A percentile compares a stretch with the other conserved stretches of the same genome.
These are phyloP conservation scores for Vanacampus margaritifer DNA, from an alignment of 2,113 vertebrate species.

Conservation along the genomic window DNA sequence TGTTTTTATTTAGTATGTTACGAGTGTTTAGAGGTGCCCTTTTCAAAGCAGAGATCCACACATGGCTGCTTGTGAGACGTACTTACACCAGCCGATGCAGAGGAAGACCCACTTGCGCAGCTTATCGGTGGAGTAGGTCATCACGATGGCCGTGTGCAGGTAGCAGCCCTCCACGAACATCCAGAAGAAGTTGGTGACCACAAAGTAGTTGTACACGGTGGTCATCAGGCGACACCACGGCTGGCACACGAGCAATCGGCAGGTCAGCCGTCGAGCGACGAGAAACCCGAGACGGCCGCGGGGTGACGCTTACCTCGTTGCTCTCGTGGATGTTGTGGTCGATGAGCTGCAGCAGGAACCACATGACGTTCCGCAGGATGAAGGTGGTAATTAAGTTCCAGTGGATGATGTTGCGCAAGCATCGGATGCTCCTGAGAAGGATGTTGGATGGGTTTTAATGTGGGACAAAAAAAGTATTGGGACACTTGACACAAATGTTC, in stretches of 20 bases:
- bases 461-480: background rate
- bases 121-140: conserved; percentile 97
- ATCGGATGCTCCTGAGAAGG: conserved; percentile 86
- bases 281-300: background rate
- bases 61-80: background rate
- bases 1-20: background rate
- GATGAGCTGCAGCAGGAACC: conserved; percentile 95
- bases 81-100: conserved; percentile 98
- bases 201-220: conserved; percentile 95
- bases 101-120: conserved; percentile 95
- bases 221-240: conserved; percentile 95
- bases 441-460: background rate
- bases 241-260: conserved; percentile 57
- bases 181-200: conserved; percentile 99
- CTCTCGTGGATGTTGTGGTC: conserved; percentile 93
- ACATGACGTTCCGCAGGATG: conserved; percentile 90
- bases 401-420: conserved; percentile 95
- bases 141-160: conserved; percentile 93
- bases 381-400: conserved; percentile 98
- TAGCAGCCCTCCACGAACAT: conserved; percentile 99
- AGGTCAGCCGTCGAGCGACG: background rate
- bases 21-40: no score
- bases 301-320: conserved; percentile 81
- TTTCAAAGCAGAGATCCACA: background rate
- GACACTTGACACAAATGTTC: no score